Percentiles rank a stretch among this genome's conserved stretches.
Conservation (phyloP, 2,888 invertebrate genomes). For the Ischnus inquisitorius region DNA sequence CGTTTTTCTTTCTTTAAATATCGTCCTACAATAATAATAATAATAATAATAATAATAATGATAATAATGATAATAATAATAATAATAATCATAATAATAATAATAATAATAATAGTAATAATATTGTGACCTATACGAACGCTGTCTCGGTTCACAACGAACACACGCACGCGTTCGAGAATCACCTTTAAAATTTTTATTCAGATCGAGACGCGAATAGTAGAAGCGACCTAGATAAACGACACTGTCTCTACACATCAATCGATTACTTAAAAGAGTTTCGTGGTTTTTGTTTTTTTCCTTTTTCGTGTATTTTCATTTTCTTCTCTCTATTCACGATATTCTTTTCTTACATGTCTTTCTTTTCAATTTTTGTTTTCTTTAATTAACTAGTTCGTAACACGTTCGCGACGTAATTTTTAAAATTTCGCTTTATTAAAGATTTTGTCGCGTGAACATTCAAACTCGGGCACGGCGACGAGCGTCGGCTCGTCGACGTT, state of each 20-base stretch:
- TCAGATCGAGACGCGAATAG: conserved; percentile 65
- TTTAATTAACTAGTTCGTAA: conserved; percentile 48
- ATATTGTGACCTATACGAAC: conserved; percentile 51
- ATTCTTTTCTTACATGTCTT: conserved; percentile 26
- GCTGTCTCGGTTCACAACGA: conserved; percentile 39
- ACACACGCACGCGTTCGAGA: conserved; percentile 36
- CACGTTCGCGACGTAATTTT: conserved; percentile 17
- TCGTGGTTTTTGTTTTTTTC: too few species aligned
- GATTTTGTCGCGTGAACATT: conserved; percentile 36
- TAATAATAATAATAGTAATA: conserved; percentile 49
- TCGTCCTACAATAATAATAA: conserved; percentile 37
- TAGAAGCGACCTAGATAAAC: conserved; percentile 82
- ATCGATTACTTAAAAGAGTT: conserved; percentile 80
- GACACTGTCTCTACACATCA: conserved; percentile 82
- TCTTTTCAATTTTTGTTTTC: background rate
- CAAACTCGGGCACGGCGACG: conserved; percentile 6
- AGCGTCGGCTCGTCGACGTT: conserved; percentile 18
- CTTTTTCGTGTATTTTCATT: conserved; percentile 39
- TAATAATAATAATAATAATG: conserved; percentile 21
- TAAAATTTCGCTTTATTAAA: conserved; percentile 1
- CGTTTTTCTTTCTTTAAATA: conserved; percentile 19
- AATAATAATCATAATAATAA: conserved; percentile 44
- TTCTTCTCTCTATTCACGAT: conserved; percentile 7
- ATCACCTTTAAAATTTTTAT: conserved; percentile 45
- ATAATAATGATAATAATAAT: conserved; percentile 16